Evolutionary conservation across 2,113 vertebrate genomes (phyloP).

Genomic region (Oryzias woworae): DNA sequence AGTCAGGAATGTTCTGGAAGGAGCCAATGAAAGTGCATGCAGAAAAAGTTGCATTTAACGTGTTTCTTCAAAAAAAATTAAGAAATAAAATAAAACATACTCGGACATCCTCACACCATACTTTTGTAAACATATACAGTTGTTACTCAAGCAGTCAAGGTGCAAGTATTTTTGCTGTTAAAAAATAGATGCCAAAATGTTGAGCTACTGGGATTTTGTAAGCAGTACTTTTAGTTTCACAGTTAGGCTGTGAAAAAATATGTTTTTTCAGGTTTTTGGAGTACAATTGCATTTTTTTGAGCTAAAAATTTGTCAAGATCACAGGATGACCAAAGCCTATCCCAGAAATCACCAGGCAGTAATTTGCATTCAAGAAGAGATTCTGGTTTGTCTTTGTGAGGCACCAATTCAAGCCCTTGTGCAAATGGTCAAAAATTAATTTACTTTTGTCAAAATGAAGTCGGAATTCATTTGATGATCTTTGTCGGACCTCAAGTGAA

Average conservation of each 20-base stretch:
- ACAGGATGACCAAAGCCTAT: background rate
- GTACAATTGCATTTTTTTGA: constrained; percentile 44
- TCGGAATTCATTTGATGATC: constrained; percentile 31
- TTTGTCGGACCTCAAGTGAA: constrained; percentile 39
- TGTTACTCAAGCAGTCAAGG: constrained; percentile 65
- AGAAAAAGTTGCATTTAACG: constrained; percentile 44
- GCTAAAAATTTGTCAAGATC: background rate
- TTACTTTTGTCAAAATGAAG: constrained; percentile 52
- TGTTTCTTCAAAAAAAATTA: constrained; percentile 16
- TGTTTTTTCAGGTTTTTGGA: constrained; percentile 32
- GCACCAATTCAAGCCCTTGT: constrained; percentile 60
- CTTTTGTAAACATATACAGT: constrained; percentile 61
- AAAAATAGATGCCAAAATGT: constrained; percentile 62
- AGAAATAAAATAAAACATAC: constrained; percentile 20
- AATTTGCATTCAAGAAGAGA: constrained; percentile 37
- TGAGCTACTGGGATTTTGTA: constrained; percentile 41
- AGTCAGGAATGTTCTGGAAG: constrained; percentile 33
- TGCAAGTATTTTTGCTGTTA: constrained; percentile 50
- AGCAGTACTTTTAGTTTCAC: constrained; percentile 7
- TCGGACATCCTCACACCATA: constrained; percentile 45
- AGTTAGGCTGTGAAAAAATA: constrained; percentile 7
- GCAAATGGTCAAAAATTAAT: constrained; percentile 43
- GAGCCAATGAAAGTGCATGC: constrained; percentile 74
- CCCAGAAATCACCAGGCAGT: background rate
- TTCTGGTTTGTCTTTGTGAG: constrained; percentile 32